These are phyloP conservation scores for Diplolepis rosae DNA, from an alignment of 2,888 invertebrate species.

Conservation along the genomic window DNA sequence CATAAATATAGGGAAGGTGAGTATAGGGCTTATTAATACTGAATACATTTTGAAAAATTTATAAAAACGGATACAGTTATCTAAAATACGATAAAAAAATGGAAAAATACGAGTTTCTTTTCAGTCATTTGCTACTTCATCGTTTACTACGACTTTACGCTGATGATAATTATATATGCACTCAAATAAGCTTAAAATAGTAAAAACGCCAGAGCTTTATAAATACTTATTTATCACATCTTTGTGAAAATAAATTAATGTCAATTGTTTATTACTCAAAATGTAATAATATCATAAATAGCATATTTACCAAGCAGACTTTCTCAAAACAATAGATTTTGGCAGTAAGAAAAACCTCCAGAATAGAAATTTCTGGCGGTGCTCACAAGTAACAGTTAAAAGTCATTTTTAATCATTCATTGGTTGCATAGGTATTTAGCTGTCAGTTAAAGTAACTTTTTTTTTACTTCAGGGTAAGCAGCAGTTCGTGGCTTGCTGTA, in stretches of 20 bases:
- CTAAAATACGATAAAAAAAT: neutral
- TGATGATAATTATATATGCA: neutral
- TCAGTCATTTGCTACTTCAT: neutral
- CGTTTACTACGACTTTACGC: neutral
- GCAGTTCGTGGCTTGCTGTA: too few relatives aligned
- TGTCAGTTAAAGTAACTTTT: too few relatives aligned
- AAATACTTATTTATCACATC: conserved; percentile 63
- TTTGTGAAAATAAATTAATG: conserved; percentile 51
- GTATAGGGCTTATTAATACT: neutral
- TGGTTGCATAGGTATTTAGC: too few relatives aligned
- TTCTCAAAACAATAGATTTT: too few relatives aligned
- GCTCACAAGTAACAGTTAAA: neutral
- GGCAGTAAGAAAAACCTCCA: too few relatives aligned
- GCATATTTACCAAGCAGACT: neutral
- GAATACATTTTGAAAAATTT: neutral
- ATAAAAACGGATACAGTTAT: neutral
- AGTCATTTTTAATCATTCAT: neutral
- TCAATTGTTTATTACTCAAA: neutral
- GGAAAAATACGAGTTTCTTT: neutral
- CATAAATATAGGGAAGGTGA: neutral
- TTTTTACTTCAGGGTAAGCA: too few relatives aligned
- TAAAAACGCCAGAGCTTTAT: conserved; percentile 31
- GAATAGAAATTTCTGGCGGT: too few relatives aligned
- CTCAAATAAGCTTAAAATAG: neutral
- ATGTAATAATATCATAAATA: neutral